These are phyloP conservation scores for Tetranychus truncatus DNA, from an alignment of 2,888 invertebrate genomes.

Conservation along the genomic window DNA sequence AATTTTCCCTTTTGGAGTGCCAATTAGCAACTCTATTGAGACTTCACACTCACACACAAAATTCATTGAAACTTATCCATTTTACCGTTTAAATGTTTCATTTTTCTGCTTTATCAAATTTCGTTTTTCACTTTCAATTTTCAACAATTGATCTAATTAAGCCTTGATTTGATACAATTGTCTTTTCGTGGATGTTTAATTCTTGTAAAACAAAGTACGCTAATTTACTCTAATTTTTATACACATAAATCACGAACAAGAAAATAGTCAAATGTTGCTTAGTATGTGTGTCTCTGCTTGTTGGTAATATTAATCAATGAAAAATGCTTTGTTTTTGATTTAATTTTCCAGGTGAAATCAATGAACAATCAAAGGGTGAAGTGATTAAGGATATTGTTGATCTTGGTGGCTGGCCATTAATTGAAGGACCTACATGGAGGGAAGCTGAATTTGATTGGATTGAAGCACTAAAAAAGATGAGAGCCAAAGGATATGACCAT, in stretches of 20 bases:
- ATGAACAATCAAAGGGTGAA: conserved; percentile 10
- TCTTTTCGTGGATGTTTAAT: background rate
- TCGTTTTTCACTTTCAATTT: background rate
- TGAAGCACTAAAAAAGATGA: conserved; percentile 58
- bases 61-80: too few relatives aligned
- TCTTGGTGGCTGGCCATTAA: conserved; percentile 82
- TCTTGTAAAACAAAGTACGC: background rate
- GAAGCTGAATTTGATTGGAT: conserved; percentile 53
- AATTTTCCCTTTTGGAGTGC: too few relatives aligned
- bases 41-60: too few relatives aligned
- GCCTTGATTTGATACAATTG: background rate
- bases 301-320: too few relatives aligned
- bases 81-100: too few relatives aligned
- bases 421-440: conserved; percentile 52
- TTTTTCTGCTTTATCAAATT: background rate
- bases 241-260: too few relatives aligned
- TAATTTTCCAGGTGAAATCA: background rate
- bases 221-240: too few relatives aligned
- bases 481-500: conserved; percentile 58
- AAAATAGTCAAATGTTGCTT: too few relatives aligned
- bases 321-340: background rate
- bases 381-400: conserved; percentile 47
- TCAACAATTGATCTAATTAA: background rate
- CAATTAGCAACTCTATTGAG: too few relatives aligned
- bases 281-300: too few relatives aligned